These are phyloP conservation scores for Crepidodera aurea DNA, from an alignment of 2,888 invertebrate species.

Conservation along the genomic window DNA sequence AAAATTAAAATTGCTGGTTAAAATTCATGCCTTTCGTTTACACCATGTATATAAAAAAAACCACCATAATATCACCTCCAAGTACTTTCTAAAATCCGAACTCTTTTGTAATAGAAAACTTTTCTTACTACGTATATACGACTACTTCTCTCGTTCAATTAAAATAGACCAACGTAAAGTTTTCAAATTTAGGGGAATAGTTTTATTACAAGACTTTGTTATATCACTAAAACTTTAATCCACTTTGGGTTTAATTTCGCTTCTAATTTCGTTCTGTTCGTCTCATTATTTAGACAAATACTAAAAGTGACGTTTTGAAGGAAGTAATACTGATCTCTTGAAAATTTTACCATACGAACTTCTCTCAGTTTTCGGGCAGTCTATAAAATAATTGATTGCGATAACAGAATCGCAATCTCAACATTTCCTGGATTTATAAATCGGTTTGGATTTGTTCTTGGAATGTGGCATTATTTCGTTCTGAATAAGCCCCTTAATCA, in stretches of 20 bases:
- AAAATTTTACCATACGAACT: conserved; percentile 5
- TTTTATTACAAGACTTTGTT: conserved; percentile 41
- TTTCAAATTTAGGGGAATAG: conserved; percentile 40
- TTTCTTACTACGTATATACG: conserved; percentile 26
- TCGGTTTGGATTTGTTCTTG: no score
- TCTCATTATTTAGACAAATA: conserved; percentile 34
- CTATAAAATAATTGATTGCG: no score
- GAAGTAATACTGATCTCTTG: conserved; percentile 8
- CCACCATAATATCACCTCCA: no score
- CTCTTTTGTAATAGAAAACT: conserved; percentile 34
- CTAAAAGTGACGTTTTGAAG: conserved; percentile 30
- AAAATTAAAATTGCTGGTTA: no score
- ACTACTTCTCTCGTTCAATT: conserved; percentile 37
- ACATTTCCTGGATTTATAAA: no score
- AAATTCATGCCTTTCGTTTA: no score
- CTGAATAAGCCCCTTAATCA: no score
- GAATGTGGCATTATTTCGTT: no score
- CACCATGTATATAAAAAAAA: no score
- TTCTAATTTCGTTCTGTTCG: conserved; percentile 37
- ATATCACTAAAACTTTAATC: conserved; percentile 41
- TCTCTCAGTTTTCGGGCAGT: no score
- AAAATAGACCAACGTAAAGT: conserved; percentile 41
- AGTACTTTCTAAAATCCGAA: conserved; percentile 7
- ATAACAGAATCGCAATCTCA: no score
- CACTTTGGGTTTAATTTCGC: conserved; percentile 41